These are phyloP conservation scores for Aeoliscus strigatus DNA, from an alignment of 2,797 vertebrate genomes.

Conservation along the genomic window DNA sequence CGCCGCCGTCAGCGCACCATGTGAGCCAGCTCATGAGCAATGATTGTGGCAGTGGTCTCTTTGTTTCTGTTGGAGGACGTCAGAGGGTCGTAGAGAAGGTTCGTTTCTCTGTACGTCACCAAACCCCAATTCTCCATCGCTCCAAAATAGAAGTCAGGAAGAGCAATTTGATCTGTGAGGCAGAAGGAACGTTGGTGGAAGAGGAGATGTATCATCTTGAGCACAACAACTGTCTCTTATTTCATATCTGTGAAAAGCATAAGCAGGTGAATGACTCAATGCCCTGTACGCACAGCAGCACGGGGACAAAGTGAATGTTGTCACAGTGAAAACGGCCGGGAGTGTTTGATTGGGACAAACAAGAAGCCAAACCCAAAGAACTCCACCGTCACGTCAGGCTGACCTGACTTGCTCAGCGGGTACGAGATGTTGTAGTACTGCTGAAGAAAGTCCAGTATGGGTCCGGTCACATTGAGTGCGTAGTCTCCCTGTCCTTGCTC, in stretches of 20 bases:
- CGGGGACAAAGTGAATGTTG: no score
- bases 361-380: no score
- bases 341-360: no score
- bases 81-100: slow-evolving; percentile 69
- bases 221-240: no score
- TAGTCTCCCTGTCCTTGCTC: slow-evolving; percentile 65
- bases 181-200: slow-evolving; percentile 3
- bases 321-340: no score
- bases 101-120: slow-evolving; percentile 85
- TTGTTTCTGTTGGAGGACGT: slow-evolving; percentile 83
- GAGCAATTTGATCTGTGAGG: slow-evolving; percentile 81
- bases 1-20: slow-evolving; percentile 73
- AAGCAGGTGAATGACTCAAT: no score
- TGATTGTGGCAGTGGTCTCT: slow-evolving; percentile 81
- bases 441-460: slow-evolving; percentile 79
- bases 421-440: slow-evolving; percentile 71
- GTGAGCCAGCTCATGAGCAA: slow-evolving; percentile 88
- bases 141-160: slow-evolving; percentile 87
- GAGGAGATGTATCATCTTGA: no score
- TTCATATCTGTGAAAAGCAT: no score
- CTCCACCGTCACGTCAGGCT: slow-evolving; percentile 16
- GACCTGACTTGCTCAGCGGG: slow-evolving; percentile 85
- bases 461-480: slow-evolving; percentile 71
- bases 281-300: no score
- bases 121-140: slow-evolving; percentile 98